Evolutionary conservation across 2,113 vertebrate genomes (phyloP).

Genomic region (Rafetus swinhoei): DNA sequence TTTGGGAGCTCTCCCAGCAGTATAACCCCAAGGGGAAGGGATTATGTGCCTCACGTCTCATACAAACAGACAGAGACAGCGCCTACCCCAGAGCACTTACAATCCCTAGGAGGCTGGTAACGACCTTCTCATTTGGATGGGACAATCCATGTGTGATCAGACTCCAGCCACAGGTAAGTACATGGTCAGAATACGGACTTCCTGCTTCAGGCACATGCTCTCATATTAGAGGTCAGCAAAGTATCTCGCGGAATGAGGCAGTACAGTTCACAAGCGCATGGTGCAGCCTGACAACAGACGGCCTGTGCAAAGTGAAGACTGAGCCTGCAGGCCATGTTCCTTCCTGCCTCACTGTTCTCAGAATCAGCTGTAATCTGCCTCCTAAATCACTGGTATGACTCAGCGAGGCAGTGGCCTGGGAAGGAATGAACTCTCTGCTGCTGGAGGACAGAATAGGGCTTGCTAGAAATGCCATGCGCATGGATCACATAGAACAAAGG

Average conservation of each 20-base stretch:
- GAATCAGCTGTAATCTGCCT: background rate
- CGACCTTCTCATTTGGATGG: no score
- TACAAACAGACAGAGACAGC: background rate
- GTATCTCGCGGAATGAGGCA: background rate
- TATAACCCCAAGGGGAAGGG: background rate
- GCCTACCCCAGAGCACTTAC: background rate
- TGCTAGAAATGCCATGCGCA: background rate
- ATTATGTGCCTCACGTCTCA: background rate
- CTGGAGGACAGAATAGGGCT: background rate
- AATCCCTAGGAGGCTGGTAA: background rate
- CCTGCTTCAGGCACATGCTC: accelerated
- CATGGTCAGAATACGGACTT: background rate
- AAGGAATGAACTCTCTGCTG: background rate
- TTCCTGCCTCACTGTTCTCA: background rate
- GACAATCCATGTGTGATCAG: background rate
- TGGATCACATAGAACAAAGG: background rate
- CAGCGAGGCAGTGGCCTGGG: background rate
- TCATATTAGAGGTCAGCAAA: background rate
- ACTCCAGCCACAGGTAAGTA: background rate
- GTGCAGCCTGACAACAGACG: background rate
- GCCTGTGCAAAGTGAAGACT: background rate
- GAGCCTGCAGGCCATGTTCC: no score
- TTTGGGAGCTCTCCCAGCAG: background rate
- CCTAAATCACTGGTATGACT: background rate
- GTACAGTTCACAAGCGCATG: accelerated